Evolutionary conservation across 1,140 invertebrate genomes (phyloP), one percentile per base, ranked within the genome.

Genomic region (Scaptomyza graminum): DNA sequence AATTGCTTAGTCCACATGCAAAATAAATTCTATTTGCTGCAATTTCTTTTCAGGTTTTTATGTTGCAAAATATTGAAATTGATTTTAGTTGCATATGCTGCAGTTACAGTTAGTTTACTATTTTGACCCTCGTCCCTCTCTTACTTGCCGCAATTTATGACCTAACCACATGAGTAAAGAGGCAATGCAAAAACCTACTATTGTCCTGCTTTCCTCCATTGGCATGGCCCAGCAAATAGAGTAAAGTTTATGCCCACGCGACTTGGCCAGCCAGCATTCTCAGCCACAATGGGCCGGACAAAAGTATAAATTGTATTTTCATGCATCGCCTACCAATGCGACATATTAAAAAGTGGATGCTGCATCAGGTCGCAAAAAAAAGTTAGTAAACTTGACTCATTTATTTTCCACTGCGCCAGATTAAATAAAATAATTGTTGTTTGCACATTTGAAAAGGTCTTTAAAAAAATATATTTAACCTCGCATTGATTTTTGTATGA

Each of bases 51-150:
- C 63, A 80, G 60, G 63, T 72, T 81, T 83, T 81, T 72, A 85
- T 85, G 77, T 69, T 67, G 78, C 56, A 78, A 87, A 78, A 87
- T 85, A 85, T 87, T 78, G 82, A 78, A 87, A 73, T 76, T 80
- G 83, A 78, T 69, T 78, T 77, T 72, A 64, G 70, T 61, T 85
- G 82, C 81, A 85, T 81, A 81, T 80, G 81, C 39, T 76, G 74
- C 71, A 76, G 60, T 67, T 66, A 9, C 31, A 34, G 31, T 34
- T 34, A 34, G 7, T 9, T 34, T 34, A 8, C 31, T 34, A 2
- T 0, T 1, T 34, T 64, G 67, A 31, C 39, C 34, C 52, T 37
- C 15, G 28, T 7, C 13, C 22, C 13, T 49, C 28, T 34, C 12
- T 1, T 46, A n/a, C 18, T 25, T 5, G 8, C 63, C 25, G 50